Evolutionary conservation across 2,113 vertebrate genomes (phyloP).

Genomic region (Proteles cristata): DNA sequence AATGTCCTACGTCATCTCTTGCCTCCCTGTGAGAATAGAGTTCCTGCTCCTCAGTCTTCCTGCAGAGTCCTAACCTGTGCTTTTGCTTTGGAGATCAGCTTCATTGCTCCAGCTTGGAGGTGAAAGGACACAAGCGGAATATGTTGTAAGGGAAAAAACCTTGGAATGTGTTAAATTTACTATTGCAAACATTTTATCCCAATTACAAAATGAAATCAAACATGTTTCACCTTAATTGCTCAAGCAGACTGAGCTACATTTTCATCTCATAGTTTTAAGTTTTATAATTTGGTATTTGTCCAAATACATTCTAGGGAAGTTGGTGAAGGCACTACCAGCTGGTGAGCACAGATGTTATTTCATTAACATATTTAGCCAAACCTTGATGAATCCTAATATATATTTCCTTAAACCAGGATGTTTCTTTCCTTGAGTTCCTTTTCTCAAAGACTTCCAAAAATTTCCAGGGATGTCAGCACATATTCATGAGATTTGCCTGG

Average conservation of each 20-base stretch:
- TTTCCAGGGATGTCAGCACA: not conserved
- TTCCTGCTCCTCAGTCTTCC: not conserved
- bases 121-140: not conserved
- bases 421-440: conserved; percentile 34
- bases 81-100: not conserved
- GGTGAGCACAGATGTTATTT: conserved; percentile 48
- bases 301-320: conserved; percentile 42
- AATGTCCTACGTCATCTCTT: not conserved
- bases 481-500: not conserved
- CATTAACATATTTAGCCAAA: conserved; percentile 62
- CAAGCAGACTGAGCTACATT: not conserved
- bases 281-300: conserved; percentile 54
- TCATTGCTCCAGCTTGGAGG: not conserved
- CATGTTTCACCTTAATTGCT: conserved; percentile 35
- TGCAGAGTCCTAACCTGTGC: not conserved
- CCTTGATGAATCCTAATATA: conserved; percentile 45
- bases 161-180: conserved; percentile 3
- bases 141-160: not conserved
- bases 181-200: not conserved
- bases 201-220: conserved; percentile 49
- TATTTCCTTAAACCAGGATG: conserved; percentile 45
- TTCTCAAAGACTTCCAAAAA: conserved; percentile 36
- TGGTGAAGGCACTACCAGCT: conserved; percentile 41
- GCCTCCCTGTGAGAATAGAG: not conserved
- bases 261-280: conserved; percentile 13